These are phyloP conservation scores for Drosophila borborema DNA, from an alignment of 2,888 invertebrate species.

Conservation along the genomic window DNA sequence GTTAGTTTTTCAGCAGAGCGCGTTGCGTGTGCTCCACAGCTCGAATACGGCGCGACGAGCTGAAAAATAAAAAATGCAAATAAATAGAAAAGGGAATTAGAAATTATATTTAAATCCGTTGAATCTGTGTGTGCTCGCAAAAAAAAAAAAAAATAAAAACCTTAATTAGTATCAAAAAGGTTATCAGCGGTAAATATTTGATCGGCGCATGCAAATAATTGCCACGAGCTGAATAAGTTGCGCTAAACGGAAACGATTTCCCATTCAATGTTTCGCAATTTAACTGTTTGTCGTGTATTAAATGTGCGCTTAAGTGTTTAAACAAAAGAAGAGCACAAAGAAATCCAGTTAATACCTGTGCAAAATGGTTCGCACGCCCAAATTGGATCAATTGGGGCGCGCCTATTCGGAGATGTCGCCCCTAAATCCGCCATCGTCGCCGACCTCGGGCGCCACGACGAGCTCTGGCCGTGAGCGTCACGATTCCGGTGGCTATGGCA, in stretches of 20 bases:
- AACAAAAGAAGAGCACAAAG: neutral
- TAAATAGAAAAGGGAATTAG: conserved; percentile 17
- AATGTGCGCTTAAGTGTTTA: conserved; percentile 17
- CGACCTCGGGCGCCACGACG: conserved; percentile 51
- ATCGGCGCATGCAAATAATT: conserved; percentile 42
- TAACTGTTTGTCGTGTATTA: conserved; percentile 26
- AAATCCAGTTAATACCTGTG: neutral
- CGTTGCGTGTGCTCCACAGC: conserved; percentile 65
- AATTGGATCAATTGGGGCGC: conserved; percentile 79
- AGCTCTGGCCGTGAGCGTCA: conserved; percentile 60
- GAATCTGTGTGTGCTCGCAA: conserved; percentile 14
- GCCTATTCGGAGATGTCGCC: conserved; percentile 84
- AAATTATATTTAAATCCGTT: conserved; percentile 27
- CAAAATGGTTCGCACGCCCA: conserved; percentile 75
- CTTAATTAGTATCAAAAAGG: conserved; percentile 33
- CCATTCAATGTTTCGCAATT: conserved; percentile 11
- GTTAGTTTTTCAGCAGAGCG: conserved; percentile 66
- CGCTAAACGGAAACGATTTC: conserved; percentile 21
- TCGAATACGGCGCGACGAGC: conserved; percentile 14
- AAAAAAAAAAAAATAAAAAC: conserved; percentile 14
- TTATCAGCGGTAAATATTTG: conserved; percentile 47
- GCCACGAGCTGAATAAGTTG: conserved; percentile 13
- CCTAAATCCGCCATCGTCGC: conserved; percentile 76
- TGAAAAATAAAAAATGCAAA: neutral
- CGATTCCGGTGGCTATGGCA: conserved; percentile 80